phyloP scores from a whole-genome alignment of 2,888 invertebrate species.

The Scrobipalpa atriplicella region DNA sequence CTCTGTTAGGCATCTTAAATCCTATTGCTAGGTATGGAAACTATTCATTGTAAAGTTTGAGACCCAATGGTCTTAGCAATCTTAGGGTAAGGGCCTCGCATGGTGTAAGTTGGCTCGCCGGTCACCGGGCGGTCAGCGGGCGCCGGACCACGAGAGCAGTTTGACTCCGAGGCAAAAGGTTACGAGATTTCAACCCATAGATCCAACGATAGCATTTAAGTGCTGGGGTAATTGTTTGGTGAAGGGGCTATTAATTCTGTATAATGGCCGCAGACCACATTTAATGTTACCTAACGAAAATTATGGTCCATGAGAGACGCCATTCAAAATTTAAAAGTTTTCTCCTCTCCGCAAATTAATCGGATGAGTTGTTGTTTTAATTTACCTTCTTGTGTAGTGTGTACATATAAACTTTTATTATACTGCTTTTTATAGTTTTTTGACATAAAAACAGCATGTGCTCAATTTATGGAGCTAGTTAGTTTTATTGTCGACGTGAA shows the following conservation, averaged over 20 bases:
- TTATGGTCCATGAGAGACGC: constrained; percentile 61
- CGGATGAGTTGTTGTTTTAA: constrained; percentile 49
- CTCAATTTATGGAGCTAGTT: constrained; percentile 30
- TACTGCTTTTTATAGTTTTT: constrained; percentile 28
- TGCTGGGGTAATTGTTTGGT: constrained; percentile 76
- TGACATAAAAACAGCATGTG: constrained; percentile 31
- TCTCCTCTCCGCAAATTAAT: constrained; percentile 52
- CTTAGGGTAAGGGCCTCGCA: no score
- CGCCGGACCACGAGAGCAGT: constrained; percentile 40
- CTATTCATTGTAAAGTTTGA: no score
- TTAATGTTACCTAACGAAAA: constrained; percentile 68
- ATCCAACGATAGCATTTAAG: constrained; percentile 78
- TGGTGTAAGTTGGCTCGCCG: background rate
- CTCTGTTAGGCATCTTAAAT: no score
- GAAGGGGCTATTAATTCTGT: constrained; percentile 74
- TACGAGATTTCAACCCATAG: constrained; percentile 78
- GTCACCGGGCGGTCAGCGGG: constrained; percentile 42
- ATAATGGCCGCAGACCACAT: constrained; percentile 71
- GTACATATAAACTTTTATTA: constrained; percentile 32
- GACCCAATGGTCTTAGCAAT: no score
- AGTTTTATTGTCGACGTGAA: constrained; percentile 31
- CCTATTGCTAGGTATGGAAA: no score
- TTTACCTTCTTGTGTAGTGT: constrained; percentile 30
- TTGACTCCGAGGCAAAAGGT: constrained; percentile 76
- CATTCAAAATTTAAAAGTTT: constrained; percentile 60